Evolutionary conservation across 2,797 vertebrate species (phyloP).

Genomic region (Microctenopoma lineatum): DNA sequence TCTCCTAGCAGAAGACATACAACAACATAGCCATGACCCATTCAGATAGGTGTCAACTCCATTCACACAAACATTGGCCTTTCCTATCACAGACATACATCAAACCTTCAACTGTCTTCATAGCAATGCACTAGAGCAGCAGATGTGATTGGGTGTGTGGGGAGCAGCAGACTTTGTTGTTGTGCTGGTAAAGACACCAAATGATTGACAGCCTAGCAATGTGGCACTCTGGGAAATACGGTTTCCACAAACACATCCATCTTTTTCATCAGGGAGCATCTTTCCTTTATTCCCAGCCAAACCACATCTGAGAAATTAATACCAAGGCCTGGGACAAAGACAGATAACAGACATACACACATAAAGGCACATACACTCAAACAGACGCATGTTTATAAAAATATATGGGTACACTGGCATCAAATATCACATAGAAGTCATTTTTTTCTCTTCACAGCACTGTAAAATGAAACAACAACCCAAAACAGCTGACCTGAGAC

Average conservation of each 20-base stretch:
- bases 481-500: slow-evolving; percentile 10
- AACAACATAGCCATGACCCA: slow-evolving; percentile 65
- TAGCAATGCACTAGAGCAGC: slow-evolving; percentile 10
- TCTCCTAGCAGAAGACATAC: slow-evolving; percentile 55
- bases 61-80: slow-evolving; percentile 49
- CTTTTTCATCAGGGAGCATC: slow-evolving; percentile 22
- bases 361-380: not conserved
- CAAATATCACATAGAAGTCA: not conserved
- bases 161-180: slow-evolving; percentile 18
- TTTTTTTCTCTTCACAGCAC: not conserved
- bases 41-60: slow-evolving; percentile 61
- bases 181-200: slow-evolving; percentile 28
- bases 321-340: not conserved
- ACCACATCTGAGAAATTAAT: slow-evolving; percentile 21
- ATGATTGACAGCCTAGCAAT: slow-evolving; percentile 65
- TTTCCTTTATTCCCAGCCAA: slow-evolving; percentile 11
- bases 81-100: slow-evolving; percentile 56
- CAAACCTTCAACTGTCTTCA: slow-evolving; percentile 40
- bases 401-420: not conserved
- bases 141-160: slow-evolving; percentile 38
- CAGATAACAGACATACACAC: not conserved
- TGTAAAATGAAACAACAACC: slow-evolving; percentile 18
- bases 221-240: slow-evolving; percentile 55
- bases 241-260: slow-evolving; percentile 47
- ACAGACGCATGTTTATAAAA: not conserved